Conservation (phyloP, 2,113 vertebrate species). For the Prionailurus viverrinus region DNA sequence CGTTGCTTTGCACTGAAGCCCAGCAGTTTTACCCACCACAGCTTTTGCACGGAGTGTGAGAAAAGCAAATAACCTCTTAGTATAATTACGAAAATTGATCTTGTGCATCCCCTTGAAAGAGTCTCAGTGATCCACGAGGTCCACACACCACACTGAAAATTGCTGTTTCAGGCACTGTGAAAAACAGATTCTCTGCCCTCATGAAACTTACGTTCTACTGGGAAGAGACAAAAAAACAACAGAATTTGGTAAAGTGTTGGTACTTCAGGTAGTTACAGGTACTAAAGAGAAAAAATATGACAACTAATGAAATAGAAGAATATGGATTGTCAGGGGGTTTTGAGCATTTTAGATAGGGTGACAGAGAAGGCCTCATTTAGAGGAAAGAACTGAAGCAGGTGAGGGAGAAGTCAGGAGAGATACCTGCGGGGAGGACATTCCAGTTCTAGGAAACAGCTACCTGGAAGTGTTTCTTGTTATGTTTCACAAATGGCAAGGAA, state of each 20-base stretch:
- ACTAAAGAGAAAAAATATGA: background rate
- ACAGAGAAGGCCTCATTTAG: background rate
- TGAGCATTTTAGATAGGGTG: background rate
- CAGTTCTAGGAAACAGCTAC: background rate
- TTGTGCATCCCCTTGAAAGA: background rate
- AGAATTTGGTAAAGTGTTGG: background rate
- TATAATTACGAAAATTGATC: background rate
- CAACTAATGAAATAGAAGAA: background rate
- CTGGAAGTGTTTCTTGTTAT: background rate
- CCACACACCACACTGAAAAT: background rate
- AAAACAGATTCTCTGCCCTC: background rate
- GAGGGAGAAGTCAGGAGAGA: background rate
- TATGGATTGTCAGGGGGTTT: background rate
- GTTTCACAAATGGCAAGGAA: background rate
- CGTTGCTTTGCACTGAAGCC: background rate
- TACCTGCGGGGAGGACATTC: background rate
- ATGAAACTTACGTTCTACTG: background rate
- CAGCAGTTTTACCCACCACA: background rate
- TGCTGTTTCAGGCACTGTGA: background rate
- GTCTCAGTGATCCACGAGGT: background rate
- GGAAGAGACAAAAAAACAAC: background rate
- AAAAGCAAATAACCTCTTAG: background rate
- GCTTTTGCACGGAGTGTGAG: background rate
- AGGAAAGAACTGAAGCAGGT: background rate
- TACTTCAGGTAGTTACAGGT: conserved; percentile 10